phyloP scores from a whole-genome alignment of 2,888 invertebrate species.

The Achlya flavicornis region DNA sequence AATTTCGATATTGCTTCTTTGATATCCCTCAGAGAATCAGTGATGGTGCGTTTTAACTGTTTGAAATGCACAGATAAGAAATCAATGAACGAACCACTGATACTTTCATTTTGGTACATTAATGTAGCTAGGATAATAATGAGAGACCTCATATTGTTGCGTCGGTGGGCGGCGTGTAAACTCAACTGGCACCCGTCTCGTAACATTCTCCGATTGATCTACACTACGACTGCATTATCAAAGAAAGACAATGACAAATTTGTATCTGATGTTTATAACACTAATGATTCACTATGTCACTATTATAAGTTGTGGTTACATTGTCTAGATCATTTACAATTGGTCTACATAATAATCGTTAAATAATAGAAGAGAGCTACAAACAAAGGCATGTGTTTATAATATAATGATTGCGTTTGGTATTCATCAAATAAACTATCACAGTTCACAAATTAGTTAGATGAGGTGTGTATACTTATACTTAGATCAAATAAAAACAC shows the following conservation, averaged over 20 bases:
- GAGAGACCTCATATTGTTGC: slow-evolving; percentile 29
- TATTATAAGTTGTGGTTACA: neutral
- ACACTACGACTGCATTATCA: neutral
- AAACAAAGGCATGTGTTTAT: neutral
- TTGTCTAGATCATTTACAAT: neutral
- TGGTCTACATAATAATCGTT: neutral
- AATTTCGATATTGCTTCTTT: slow-evolving; percentile 31
- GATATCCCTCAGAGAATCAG: slow-evolving; percentile 33
- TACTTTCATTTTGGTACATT: slow-evolving; percentile 31
- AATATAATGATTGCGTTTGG: neutral
- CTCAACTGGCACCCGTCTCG: slow-evolving; percentile 17
- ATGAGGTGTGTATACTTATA: no score
- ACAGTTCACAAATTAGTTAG: no score
- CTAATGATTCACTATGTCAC: neutral
- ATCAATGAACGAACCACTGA: slow-evolving; percentile 39
- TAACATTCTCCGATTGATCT: neutral
- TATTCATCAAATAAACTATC: no score
- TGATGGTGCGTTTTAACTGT: slow-evolving; percentile 34
- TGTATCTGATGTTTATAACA: neutral
- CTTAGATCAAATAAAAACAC: no score
- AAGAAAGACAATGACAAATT: neutral
- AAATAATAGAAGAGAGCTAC: neutral
- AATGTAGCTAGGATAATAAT: slow-evolving; percentile 28
- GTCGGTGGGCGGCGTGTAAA: slow-evolving; percentile 12
- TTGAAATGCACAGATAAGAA: slow-evolving; percentile 36